Evolutionary conservation across 53 echinoderm and acorn worm genomes (phyloP).

Genomic region (Echinarachnius parma): DNA sequence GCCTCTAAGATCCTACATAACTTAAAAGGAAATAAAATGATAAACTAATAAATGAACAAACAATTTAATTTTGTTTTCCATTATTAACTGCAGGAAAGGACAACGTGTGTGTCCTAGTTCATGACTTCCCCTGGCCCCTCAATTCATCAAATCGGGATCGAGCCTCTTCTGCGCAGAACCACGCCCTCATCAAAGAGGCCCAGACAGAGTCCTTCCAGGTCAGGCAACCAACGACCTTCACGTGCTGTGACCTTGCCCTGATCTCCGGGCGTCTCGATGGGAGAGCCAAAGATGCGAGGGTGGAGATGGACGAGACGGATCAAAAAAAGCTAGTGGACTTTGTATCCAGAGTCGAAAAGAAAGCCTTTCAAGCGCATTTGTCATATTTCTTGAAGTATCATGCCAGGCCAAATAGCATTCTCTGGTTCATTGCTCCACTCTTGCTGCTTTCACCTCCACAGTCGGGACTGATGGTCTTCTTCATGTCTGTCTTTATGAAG

Average conservation of each 20-base stretch:
- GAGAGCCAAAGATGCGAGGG: background rate
- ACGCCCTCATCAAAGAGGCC: background rate
- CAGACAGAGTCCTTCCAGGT: background rate
- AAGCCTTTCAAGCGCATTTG: background rate
- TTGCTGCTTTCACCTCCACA: no score
- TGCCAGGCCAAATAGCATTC: no score
- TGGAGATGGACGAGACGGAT: slow-evolving; percentile 7
- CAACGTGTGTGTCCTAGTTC: slow-evolving; percentile 17
- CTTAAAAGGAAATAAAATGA: no score
- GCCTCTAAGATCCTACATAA: no score
- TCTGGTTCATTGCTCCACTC: no score
- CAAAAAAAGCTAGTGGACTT: background rate
- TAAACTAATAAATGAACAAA: background rate
- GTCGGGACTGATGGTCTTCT: no score
- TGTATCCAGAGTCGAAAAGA: background rate
- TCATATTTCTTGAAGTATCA: background rate
- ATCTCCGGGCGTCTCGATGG: background rate
- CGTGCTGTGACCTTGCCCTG: background rate
- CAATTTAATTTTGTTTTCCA: background rate
- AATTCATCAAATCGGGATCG: no score
- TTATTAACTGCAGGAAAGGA: background rate
- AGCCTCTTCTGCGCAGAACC: background rate
- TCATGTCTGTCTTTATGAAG: no score
- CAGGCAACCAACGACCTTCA: background rate
- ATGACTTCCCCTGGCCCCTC: slow-evolving; percentile 29